Evolutionary conservation across 2,888 invertebrate species (phyloP), one percentile per base, ranked within the genome.

Genomic region (Pseudanteris insignis): DNA sequence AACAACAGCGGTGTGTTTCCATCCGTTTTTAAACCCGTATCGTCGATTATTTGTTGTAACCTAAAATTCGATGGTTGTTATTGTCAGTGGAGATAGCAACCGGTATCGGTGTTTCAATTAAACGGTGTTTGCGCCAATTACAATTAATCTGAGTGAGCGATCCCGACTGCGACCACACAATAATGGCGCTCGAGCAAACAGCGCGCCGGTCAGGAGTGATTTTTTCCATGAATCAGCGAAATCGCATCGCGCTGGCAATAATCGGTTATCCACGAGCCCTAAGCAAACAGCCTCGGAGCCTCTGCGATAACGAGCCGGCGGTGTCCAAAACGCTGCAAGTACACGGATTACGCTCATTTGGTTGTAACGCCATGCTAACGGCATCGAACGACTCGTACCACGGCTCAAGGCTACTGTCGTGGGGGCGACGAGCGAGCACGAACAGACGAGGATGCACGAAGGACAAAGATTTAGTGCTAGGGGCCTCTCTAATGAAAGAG

Each of bases 401-500:
- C 51, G 65, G 62, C 53, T 58, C 41, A 54, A 43, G 40, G 59
- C 64, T 28, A 46, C 36, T 15, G 29, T 26, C 43, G 33, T 33
- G 53, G 55, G 64, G 59, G 41, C 10, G 44, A 32, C 14, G 29
- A 51, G 47, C 47, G 57, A n/a, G 26, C 4, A 12, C 9, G 11
- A 58, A 61, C 33, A 50, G 55, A 36, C 43, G 46, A 63, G 63
- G 54, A 55, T 46, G 64, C 65, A 65, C n/a, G 67, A 61, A 55
- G 64, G 67, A 65, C 57, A 64, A 55, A 54, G 61, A 64, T 65
- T 63, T 64, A 60, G 64, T 54, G 53, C 47, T 55, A 57, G 64
- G 67, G 67, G 61, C 65, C 63, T 65, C 70, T 71, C 70, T 74
- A 74, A 78, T 77, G 74, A 76, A 78, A 76, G 70, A 75, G 75